These are phyloP conservation scores for Apoderus coryli DNA, from an alignment of 2,888 invertebrate species.

Conservation along the genomic window DNA sequence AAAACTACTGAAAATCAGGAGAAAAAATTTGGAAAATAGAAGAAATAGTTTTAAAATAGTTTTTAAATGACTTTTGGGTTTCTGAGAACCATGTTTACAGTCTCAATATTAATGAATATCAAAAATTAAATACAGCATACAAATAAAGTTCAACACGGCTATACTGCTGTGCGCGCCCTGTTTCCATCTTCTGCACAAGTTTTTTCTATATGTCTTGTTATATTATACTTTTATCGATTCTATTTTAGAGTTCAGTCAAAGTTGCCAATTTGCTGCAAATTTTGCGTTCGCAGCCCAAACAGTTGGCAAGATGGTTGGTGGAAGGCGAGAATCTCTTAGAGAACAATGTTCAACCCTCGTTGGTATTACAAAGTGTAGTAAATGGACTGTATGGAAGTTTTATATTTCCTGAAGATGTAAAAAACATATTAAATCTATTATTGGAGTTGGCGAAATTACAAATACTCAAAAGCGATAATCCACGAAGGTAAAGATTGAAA, in stretches of 20 bases:
- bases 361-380: conserved; percentile 40
- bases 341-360: conserved; percentile 22
- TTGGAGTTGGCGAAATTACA: conserved; percentile 58
- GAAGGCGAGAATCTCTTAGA: conserved; percentile 45
- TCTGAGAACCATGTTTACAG: too few relatives aligned
- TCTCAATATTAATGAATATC: too few relatives aligned
- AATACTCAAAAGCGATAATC: conserved; percentile 53
- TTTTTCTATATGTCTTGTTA: too few relatives aligned
- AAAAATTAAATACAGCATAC: too few relatives aligned
- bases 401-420: conserved; percentile 60
- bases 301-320: conserved; percentile 54
- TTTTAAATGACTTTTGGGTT: too few relatives aligned
- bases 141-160: too few relatives aligned
- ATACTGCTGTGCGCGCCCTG: too few relatives aligned
- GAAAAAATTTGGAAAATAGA: too few relatives aligned
- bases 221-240: conserved; percentile 9
- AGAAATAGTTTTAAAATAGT: too few relatives aligned
- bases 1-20: too few relatives aligned
- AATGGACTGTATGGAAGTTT: conserved; percentile 60
- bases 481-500: conserved; percentile 34
- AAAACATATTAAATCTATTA: conserved; percentile 46
- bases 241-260: conserved; percentile 40
- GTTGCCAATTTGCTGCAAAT: conserved; percentile 56
- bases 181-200: too few relatives aligned
- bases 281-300: conserved; percentile 51